phyloP scores from a whole-genome alignment of 2,888 invertebrate genomes.

The Teleiodes luculella region DNA sequence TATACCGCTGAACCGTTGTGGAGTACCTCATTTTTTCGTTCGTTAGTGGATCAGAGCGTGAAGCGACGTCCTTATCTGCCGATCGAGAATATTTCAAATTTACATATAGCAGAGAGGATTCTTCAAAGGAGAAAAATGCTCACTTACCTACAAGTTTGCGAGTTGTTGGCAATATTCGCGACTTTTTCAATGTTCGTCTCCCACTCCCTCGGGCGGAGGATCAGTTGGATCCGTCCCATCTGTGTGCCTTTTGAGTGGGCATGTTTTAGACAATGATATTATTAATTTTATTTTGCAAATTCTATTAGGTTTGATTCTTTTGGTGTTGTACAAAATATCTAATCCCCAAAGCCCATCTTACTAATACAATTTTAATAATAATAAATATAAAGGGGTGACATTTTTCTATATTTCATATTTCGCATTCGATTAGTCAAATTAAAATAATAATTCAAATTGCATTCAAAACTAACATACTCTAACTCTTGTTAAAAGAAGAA shows the following conservation, averaged over 20 bases:
- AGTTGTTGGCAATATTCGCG: constrained; percentile 58
- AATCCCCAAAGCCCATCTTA: too few species aligned
- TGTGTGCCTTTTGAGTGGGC: constrained; percentile 55
- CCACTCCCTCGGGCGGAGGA: constrained; percentile 43
- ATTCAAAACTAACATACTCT: too few species aligned
- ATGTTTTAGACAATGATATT: constrained; percentile 48
- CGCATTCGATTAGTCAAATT: too few species aligned
- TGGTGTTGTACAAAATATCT: too few species aligned
- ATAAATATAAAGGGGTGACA: too few species aligned
- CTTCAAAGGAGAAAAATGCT: constrained; percentile 48
- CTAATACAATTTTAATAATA: too few species aligned
- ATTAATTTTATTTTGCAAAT: neutral
- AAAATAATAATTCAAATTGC: too few species aligned
- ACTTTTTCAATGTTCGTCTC: constrained; percentile 64
- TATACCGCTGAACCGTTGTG: constrained; percentile 1
- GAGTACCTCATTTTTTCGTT: constrained; percentile 37
- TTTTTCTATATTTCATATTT: too few species aligned
- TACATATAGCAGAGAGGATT: constrained; percentile 33
- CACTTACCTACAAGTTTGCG: constrained; percentile 52
- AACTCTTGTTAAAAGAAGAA: too few species aligned
- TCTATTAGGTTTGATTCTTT: constrained; percentile 15
- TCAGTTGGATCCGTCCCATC: constrained; percentile 58
- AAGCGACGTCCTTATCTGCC: constrained; percentile 28
- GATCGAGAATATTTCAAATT: constrained; percentile 31
- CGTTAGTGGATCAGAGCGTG: constrained; percentile 22